Evolutionary conservation across 2,888 invertebrate genomes (phyloP), one percentile per base, ranked within the genome.

Genomic region (Athalia rosae): DNA sequence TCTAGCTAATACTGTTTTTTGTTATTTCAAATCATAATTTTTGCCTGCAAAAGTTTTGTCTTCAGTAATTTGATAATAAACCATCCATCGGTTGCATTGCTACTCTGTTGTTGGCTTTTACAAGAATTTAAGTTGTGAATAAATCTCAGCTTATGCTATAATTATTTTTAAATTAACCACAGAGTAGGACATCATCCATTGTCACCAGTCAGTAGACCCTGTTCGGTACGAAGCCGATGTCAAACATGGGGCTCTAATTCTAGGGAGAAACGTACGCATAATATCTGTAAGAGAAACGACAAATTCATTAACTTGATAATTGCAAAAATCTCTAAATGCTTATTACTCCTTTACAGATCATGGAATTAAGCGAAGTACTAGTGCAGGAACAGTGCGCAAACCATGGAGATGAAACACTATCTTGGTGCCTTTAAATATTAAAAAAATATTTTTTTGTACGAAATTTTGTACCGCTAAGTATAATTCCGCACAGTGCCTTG

Each of bases 171-270:
- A 0, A 8, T 62, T 15, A 6, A 79, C 83, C 81, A 11, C 79
- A 87, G 87, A 81, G 83, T 85, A 83, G 86, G 87, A 76, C 82
- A 85, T 45, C 81, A 77, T 80, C 76, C 82, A 73, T 82, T 83
- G 73, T 80, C 84, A 64, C 82, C 83, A 67, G 81, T 83, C 77
- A 82, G 83, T 73, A 85, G 81, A 79, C 81, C 83, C 67, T 84
- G 79, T 79, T 80, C 83, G 11, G 80, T 85, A 41, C 84, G 89
- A 80, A 86, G 86, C 11, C 84, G 89, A 79, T 89, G 89, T 82
- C 89, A 89, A 84, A 89, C 89, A 4, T 90, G 89, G 89, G 85
- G 88, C 47, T 87, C 89, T 3, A 87, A 88, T 79, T 79, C 84
- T 71, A 87, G 86, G 81, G 88, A 89, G 53, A 88, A 84, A 82